phyloP scores from a whole-genome alignment of 2,888 invertebrate genomes.

The Sinohyriopsis cumingii region DNA sequence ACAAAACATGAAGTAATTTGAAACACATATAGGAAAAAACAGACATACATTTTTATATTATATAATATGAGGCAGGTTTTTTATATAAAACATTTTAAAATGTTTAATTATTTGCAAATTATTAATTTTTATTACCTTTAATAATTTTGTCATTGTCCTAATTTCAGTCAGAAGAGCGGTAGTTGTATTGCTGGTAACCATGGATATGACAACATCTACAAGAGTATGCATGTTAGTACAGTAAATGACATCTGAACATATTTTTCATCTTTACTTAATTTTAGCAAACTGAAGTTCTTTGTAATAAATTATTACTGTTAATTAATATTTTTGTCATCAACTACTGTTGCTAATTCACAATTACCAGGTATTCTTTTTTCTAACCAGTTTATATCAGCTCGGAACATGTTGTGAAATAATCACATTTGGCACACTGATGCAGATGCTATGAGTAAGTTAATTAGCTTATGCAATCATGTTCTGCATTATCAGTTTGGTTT shows the following conservation, averaged over 20 bases:
- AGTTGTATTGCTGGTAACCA: constrained; percentile 60
- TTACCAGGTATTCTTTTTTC: too few relatives aligned
- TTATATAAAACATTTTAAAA: too few relatives aligned
- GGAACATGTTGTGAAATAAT: too few relatives aligned
- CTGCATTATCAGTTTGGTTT: too few relatives aligned
- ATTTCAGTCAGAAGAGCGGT: constrained; percentile 15
- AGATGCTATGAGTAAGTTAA: too few relatives aligned
- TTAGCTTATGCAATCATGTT: too few relatives aligned
- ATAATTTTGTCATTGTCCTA: constrained; percentile 12
- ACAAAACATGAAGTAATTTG: too few relatives aligned
- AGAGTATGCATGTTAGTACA: constrained; percentile 64
- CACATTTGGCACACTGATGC: too few relatives aligned
- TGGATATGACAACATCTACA: constrained; percentile 65
- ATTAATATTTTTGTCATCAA: background rate
- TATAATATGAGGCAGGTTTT: too few relatives aligned
- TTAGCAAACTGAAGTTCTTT: background rate
- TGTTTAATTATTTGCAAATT: background rate
- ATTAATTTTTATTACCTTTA: constrained; percentile 1
- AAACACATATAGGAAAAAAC: too few relatives aligned
- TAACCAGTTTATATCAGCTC: too few relatives aligned
- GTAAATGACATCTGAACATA: background rate
- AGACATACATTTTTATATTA: too few relatives aligned
- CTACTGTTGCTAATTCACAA: background rate
- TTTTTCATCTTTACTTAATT: background rate
- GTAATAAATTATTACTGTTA: background rate